Conservation (phyloP, 2,888 invertebrate genomes). For the Itoplectis maculator region DNA sequence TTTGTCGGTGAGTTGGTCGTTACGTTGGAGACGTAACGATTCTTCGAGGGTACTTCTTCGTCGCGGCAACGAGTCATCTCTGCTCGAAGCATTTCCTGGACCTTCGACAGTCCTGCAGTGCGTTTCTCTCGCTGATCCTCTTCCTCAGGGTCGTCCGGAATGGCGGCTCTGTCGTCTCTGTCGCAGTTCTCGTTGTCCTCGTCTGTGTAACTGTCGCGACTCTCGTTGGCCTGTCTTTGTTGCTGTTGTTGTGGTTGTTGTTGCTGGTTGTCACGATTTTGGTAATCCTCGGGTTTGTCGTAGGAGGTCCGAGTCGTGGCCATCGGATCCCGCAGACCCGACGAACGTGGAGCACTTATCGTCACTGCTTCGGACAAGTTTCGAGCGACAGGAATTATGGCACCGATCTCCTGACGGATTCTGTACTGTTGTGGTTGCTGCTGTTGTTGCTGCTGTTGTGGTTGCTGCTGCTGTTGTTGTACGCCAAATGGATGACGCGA, state of each 20-base stretch:
- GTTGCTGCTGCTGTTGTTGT: constrained; percentile 71
- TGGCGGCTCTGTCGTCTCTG: neutral
- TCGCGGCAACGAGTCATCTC: constrained; percentile 62
- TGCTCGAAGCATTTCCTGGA: constrained; percentile 59
- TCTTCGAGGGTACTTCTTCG: constrained; percentile 59
- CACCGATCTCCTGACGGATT: constrained; percentile 39
- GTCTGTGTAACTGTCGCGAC: constrained; percentile 32
- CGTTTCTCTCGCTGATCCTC: constrained; percentile 66
- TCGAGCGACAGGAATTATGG: constrained; percentile 19
- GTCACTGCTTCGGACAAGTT: constrained; percentile 48
- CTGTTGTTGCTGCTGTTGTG: constrained; percentile 25
- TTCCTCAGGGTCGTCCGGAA: constrained; percentile 36
- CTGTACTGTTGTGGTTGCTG: constrained; percentile 46
- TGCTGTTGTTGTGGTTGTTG: no score
- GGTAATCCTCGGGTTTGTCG: constrained; percentile 28
- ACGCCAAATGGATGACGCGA: constrained; percentile 74
- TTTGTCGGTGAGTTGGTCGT: constrained; percentile 41
- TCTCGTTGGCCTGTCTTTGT: constrained; percentile 21
- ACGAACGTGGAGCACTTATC: constrained; percentile 25
- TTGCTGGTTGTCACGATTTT: constrained; percentile 1
- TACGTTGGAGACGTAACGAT: constrained; percentile 46
- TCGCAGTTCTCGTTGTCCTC: constrained; percentile 35
- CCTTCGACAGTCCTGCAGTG: constrained; percentile 65
- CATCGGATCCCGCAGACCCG: constrained; percentile 23
- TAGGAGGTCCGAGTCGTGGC: constrained; percentile 10